Conservation (phyloP, 2,888 invertebrate species). For the Thereva unica region DNA sequence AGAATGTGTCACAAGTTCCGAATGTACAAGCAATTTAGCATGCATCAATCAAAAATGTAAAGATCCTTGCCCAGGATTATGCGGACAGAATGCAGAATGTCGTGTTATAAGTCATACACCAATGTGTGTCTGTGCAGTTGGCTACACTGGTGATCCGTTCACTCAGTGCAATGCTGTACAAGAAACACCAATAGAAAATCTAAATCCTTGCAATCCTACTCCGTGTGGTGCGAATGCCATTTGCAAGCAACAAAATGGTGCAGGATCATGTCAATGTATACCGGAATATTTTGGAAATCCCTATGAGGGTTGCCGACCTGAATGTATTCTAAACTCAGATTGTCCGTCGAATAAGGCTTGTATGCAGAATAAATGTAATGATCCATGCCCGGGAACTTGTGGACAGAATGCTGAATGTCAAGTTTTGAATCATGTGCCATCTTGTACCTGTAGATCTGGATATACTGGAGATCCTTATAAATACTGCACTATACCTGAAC, state of each 20-base stretch:
- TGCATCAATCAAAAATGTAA: conserved; percentile 78
- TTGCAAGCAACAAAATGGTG: conserved; percentile 68
- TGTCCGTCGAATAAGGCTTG: conserved; percentile 74
- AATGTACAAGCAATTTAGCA: conserved; percentile 70
- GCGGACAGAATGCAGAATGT: conserved; percentile 75
- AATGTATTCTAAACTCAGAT: conserved; percentile 74
- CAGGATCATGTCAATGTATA: conserved; percentile 72
- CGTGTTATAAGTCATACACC: conserved; percentile 76
- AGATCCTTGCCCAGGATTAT: conserved; percentile 73
- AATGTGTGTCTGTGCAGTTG: conserved; percentile 68
- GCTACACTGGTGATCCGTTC: conserved; percentile 78
- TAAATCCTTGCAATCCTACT: conserved; percentile 65
- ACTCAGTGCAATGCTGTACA: conserved; percentile 62
- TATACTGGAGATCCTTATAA: conserved; percentile 77
- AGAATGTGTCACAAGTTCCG: conserved; percentile 78
- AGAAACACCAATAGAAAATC: conserved; percentile 58
- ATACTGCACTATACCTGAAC: conserved; percentile 61
- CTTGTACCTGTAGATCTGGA: conserved; percentile 70
- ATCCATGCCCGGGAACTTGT: conserved; percentile 80
- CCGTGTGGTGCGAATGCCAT: conserved; percentile 73
- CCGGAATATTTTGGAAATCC: conserved; percentile 77
- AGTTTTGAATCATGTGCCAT: conserved; percentile 72
- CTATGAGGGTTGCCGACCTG: conserved; percentile 75
- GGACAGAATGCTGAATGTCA: conserved; percentile 75
- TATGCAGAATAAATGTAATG: conserved; percentile 72